phyloP scores from a whole-genome alignment of 2,888 invertebrate genomes.

The Ecdyonurus torrentis region DNA sequence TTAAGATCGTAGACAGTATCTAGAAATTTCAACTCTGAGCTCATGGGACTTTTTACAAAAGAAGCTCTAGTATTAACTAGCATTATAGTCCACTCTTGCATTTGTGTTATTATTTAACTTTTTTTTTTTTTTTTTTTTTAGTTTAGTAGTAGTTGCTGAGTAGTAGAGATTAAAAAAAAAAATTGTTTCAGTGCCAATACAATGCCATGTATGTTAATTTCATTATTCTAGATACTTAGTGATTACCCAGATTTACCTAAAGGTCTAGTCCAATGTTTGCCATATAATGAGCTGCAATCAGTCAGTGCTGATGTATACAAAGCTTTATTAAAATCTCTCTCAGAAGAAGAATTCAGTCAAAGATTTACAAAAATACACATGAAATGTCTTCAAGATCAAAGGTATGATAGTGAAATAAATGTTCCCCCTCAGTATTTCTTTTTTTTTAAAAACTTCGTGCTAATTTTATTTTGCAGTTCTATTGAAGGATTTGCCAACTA shows the following conservation, averaged over 20 bases:
- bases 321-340: constrained; percentile 29
- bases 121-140: too few relatives aligned
- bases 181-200: too few relatives aligned
- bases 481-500: not conserved
- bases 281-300: constrained; percentile 33
- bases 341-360: constrained; percentile 29
- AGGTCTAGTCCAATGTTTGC: constrained; percentile 15
- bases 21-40: too few relatives aligned
- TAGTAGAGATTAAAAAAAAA: too few relatives aligned
- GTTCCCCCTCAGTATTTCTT: not conserved
- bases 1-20: too few relatives aligned
- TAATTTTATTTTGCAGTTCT: not conserved
- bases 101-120: too few relatives aligned
- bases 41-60: too few relatives aligned
- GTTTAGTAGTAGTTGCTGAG: too few relatives aligned
- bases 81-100: too few relatives aligned
- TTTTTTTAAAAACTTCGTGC: too few relatives aligned
- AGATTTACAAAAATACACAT: constrained; percentile 23
- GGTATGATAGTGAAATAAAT: not conserved
- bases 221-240: constrained; percentile 10
- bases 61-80: too few relatives aligned
- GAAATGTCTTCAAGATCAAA: not conserved
- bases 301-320: constrained; percentile 42
- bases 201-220: too few relatives aligned
- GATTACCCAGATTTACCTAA: constrained; percentile 9